Evolutionary conservation across 2,888 invertebrate genomes (phyloP), one percentile per base, ranked within the genome.

Genomic region (Hirtodrosophila duncani): DNA sequence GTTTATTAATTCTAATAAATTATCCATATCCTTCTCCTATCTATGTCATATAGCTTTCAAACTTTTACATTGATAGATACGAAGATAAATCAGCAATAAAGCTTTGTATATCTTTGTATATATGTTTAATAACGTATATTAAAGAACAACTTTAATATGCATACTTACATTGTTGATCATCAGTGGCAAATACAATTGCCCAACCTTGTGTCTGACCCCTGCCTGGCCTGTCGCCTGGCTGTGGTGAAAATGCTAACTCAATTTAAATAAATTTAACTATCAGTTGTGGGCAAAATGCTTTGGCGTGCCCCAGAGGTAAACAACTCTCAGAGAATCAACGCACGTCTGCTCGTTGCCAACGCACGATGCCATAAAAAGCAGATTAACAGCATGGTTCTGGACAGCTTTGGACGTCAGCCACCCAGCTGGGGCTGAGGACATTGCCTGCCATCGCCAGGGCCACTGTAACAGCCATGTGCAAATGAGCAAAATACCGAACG

Each of bases 211-310:
- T n/a, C n/a, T n/a, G n/a, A n/a, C n/a, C n/a, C 3, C 34, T 45
- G 41, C 34, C 37, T 27, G 37, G 2, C 18, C 33, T 33, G 17
- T 8, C 17, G 6, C n/a, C 16, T 23, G 17, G 13, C 8, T 3
- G 3, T n/a, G 14, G n/a, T n/a, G 37, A 14, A 57, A 55, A 38
- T 50, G 51, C 45, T 41, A 43, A 52, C 43, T 39, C 42, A 62
- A 78, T 72, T 72, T 78, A 63, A 72, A 78, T 72, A 74, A 69
- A 74, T 65, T 74, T 59, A 58, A 60, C 63, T 58, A 65, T 64
- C 63, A 53, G 48, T 48, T 50, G 46, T 48, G 43, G 3, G 17
- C 8, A n/a, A n/a, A n/a, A n/a, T n/a, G n/a, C 43, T 50, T 20
- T 30, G 34, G 27, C 23, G 31, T 17, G 21, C 33, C 37, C 18